Conservation (phyloP, 2,797 vertebrate genomes). For the Rhynchotus rufescens region DNA sequence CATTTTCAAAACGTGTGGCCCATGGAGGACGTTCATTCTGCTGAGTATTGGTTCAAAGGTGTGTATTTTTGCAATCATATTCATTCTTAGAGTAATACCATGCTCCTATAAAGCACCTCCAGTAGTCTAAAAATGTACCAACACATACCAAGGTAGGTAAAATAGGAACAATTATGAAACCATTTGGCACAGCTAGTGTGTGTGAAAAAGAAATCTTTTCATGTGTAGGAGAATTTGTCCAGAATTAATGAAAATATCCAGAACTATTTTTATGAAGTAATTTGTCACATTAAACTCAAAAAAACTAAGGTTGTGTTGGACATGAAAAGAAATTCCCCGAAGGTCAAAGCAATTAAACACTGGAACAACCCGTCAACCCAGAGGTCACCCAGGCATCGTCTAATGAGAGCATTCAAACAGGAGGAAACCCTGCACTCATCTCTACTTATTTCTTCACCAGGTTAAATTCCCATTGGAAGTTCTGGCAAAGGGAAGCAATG, state of each 20-base stretch:
- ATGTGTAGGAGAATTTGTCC: slow-evolving; percentile 64
- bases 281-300: slow-evolving; percentile 72
- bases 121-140: slow-evolving; percentile 30
- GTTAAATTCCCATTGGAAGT: slow-evolving; percentile 70
- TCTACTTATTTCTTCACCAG: slow-evolving; percentile 56
- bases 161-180: slow-evolving; percentile 39
- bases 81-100: background rate
- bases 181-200: slow-evolving; percentile 51
- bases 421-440: slow-evolving; percentile 62
- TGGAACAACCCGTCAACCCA: slow-evolving; percentile 66
- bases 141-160: slow-evolving; percentile 34
- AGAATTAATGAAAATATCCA: slow-evolving; percentile 73
- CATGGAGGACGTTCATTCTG: background rate
- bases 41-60: background rate
- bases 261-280: slow-evolving; percentile 67
- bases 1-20: background rate
- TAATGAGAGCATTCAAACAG: slow-evolving; percentile 70
- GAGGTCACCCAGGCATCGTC: slow-evolving; percentile 55
- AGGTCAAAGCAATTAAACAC: slow-evolving; percentile 74
- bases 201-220: slow-evolving; percentile 64
- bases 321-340: slow-evolving; percentile 72
- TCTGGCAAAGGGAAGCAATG: slow-evolving; percentile 9
- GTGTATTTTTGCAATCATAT: background rate
- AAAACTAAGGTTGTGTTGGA: slow-evolving; percentile 63
- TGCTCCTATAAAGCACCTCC: background rate